A percentile compares a stretch with the other conserved stretches of the same genome.
Evolutionary conservation across 2,888 invertebrate genomes (phyloP).

Genomic region (Cephalotes varians): DNA sequence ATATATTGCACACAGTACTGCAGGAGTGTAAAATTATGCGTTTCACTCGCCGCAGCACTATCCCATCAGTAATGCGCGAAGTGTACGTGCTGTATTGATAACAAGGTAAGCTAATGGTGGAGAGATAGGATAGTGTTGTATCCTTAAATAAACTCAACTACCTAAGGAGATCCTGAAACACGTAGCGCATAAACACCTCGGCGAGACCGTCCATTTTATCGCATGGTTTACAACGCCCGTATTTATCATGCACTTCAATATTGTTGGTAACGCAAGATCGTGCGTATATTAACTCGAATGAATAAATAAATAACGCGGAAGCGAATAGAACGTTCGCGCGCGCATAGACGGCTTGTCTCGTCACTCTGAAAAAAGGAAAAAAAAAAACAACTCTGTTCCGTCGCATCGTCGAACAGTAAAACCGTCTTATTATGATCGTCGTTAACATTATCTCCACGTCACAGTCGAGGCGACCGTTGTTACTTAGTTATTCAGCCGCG

Average conservation of each 20-base stretch:
- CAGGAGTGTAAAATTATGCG: slow-evolving; percentile 33
- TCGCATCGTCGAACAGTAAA: slow-evolving; percentile 39
- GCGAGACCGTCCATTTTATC: slow-evolving; percentile 46
- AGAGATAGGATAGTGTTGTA: slow-evolving; percentile 45
- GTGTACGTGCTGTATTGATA: slow-evolving; percentile 45
- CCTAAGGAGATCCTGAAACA: slow-evolving; percentile 42
- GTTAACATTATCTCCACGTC: slow-evolving; percentile 59
- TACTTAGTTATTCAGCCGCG: slow-evolving; percentile 31
- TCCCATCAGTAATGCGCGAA: slow-evolving; percentile 27
- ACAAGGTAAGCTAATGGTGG: slow-evolving; percentile 40
- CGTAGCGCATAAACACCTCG: slow-evolving; percentile 16
- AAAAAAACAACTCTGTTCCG: not conserved
- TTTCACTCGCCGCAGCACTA: slow-evolving; percentile 21
- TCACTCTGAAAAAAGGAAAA: not conserved
- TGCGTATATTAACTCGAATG: slow-evolving; percentile 53
- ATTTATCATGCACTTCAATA: slow-evolving; percentile 56
- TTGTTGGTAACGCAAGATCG: slow-evolving; percentile 52
- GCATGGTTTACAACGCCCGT: slow-evolving; percentile 42
- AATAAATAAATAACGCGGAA: slow-evolving; percentile 55
- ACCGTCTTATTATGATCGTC: slow-evolving; percentile 60
- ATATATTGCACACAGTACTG: not conserved
- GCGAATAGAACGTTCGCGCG: slow-evolving; percentile 43
- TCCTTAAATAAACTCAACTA: slow-evolving; percentile 51
- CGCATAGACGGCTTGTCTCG: slow-evolving; percentile 37
- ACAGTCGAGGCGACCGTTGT: slow-evolving; percentile 55